A percentile compares a stretch with the other conserved stretches of the same genome.
Evolutionary conservation across 1,140 invertebrate genomes (phyloP).

Genomic region (Cydia amplana): DNA sequence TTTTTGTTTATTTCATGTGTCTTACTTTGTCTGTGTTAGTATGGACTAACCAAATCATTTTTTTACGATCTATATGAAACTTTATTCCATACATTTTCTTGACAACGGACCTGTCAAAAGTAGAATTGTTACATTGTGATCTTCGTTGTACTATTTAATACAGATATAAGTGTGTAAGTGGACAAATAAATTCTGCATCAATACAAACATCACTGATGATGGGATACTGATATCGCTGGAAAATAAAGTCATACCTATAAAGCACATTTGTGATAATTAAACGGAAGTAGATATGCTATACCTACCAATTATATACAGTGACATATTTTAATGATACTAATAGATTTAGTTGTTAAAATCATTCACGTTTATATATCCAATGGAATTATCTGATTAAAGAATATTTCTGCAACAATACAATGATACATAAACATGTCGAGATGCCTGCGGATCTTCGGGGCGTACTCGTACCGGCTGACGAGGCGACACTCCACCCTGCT

Average conservation of each 20-base stretch:
- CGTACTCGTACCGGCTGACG: slow-evolving; percentile 64
- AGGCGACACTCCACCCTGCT: slow-evolving; percentile 61
- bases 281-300: neutral
- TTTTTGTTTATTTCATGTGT: neutral
- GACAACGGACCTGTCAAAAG: neutral
- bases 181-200: neutral
- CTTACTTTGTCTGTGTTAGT: neutral
- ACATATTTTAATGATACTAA: neutral
- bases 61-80: neutral
- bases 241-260: neutral
- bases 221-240: too few relatives aligned
- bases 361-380: neutral
- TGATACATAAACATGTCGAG: slow-evolving; percentile 65
- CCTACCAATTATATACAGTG: neutral
- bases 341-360: neutral
- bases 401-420: slow-evolving; percentile 40
- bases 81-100: neutral
- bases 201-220: neutral
- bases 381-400: neutral
- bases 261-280: neutral
- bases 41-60: neutral
- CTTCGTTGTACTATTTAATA: neutral
- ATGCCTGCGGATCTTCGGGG: slow-evolving; percentile 67
- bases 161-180: too few relatives aligned
- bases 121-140: neutral